These are phyloP conservation scores for Patella ulyssiponensis DNA, from an alignment of 2,888 invertebrate genomes.

Conservation along the genomic window DNA sequence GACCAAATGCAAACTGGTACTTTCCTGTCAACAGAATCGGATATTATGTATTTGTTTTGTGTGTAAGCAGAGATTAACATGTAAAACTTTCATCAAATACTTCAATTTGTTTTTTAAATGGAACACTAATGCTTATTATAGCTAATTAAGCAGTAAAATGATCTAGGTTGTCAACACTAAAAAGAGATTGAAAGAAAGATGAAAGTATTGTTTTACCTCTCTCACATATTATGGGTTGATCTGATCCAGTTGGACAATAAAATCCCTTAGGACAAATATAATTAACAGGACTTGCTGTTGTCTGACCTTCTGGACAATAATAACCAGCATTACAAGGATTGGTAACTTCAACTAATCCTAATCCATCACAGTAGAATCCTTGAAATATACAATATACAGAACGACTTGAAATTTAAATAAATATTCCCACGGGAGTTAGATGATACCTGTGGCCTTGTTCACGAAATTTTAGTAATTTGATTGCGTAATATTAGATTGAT, in stretches of 20 bases:
- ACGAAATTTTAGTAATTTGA: too few species aligned
- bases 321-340: slow-evolving; percentile 60
- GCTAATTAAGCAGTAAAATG: not conserved
- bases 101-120: not conserved
- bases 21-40: slow-evolving; percentile 40
- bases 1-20: slow-evolving; percentile 52
- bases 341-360: slow-evolving; percentile 54
- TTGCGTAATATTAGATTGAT: too few species aligned
- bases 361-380: slow-evolving; percentile 66
- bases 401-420: not conserved
- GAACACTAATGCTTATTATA: not conserved
- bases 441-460: too few species aligned
- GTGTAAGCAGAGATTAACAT: too few species aligned
- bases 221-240: slow-evolving; percentile 55
- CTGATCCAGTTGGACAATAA: slow-evolving; percentile 63
- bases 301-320: slow-evolving; percentile 68
- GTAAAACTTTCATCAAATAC: too few species aligned
- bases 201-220: slow-evolving; percentile 46
- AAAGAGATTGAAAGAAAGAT: not conserved
- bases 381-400: slow-evolving; percentile 22
- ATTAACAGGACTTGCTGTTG: slow-evolving; percentile 50
- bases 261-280: slow-evolving; percentile 62
- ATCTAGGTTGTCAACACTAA: not conserved
- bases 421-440: too few species aligned
- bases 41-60: not conserved